Evolutionary conservation across 1,140 invertebrate genomes (phyloP).

Genomic region (Pomacea maculata): DNA sequence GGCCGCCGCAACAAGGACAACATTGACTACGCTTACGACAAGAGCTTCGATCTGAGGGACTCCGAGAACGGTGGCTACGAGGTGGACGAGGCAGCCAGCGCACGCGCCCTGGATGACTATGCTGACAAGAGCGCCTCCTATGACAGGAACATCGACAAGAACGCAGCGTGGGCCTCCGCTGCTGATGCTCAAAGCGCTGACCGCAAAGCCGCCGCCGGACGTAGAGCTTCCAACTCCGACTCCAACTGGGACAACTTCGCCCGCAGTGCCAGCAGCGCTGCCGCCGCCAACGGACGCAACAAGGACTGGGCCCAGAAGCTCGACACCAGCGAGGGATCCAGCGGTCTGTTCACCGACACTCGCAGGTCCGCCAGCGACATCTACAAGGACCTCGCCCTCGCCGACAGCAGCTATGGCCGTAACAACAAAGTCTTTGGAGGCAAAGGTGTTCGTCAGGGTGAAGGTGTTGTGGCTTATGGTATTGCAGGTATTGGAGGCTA

Average conservation of each 20-base stretch:
- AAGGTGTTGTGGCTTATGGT: constrained; percentile 13
- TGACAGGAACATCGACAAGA: constrained; percentile 21
- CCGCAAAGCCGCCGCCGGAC: constrained; percentile 8
- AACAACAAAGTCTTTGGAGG: constrained; percentile 1
- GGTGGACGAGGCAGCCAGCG: not conserved
- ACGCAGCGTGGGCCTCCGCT: constrained; percentile 9
- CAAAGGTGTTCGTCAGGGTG: not conserved
- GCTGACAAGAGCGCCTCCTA: constrained; percentile 9
- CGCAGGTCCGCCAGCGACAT: constrained; percentile 23
- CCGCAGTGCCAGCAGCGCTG: constrained; percentile 7
- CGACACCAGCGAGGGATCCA: constrained; percentile 17
- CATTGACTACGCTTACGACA: constrained; percentile 25
- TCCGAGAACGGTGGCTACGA: constrained; percentile 21
- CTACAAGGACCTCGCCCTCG: constrained; percentile 25
- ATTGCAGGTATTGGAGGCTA: constrained; percentile 17
- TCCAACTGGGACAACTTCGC: constrained; percentile 26
- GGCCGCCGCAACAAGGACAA: constrained; percentile 22
- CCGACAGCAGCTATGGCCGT: constrained; percentile 19
- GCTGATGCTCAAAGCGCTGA: constrained; percentile 25
- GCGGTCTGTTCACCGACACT: constrained; percentile 22
- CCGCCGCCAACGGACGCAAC: constrained; percentile 20
- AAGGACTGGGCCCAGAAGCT: constrained; percentile 27
- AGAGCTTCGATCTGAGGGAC: constrained; percentile 24
- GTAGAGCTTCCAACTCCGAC: constrained; percentile 12
- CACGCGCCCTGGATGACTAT: constrained; percentile 19